phyloP scores from a whole-genome alignment of 2,797 vertebrate species.

The Streptopelia turtur region DNA sequence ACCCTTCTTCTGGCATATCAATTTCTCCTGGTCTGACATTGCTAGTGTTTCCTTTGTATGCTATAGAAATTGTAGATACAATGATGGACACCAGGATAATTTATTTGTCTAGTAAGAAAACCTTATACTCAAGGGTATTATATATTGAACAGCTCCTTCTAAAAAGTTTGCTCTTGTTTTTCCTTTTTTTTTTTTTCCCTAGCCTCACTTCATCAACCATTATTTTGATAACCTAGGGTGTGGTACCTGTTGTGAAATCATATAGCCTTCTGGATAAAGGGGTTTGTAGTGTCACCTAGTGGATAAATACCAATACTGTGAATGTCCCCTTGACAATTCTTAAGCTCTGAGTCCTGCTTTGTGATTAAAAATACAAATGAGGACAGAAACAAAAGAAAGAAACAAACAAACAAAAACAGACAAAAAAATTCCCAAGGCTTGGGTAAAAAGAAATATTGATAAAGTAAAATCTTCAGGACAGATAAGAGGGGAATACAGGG shows the following conservation, averaged over 20 bases:
- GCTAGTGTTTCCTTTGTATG: not conserved
- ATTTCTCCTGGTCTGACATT: not conserved
- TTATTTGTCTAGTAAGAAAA: not conserved
- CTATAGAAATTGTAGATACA: not conserved
- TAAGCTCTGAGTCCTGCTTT: not conserved
- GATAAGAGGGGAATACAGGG: not conserved
- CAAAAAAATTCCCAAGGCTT: not conserved
- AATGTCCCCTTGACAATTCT: not conserved
- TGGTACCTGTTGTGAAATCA: not conserved
- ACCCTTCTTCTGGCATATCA: not conserved
- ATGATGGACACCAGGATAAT: not conserved
- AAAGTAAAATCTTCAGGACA: not conserved
- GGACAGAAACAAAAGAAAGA: not conserved
- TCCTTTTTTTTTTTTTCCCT: not conserved
- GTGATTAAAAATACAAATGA: not conserved
- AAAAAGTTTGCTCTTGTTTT: not conserved
- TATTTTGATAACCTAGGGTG: not conserved
- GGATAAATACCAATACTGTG: not conserved
- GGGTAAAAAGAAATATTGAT: not conserved
- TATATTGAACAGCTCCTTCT: not conserved
- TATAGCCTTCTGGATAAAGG: not conserved
- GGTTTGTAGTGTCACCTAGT: slow-evolving; percentile 60
- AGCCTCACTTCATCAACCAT: not conserved
- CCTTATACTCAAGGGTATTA: not conserved
- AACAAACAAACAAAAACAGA: not conserved